phyloP scores from a whole-genome alignment of 2,888 invertebrate genomes.

The Acanthacorydalis orientalis region DNA sequence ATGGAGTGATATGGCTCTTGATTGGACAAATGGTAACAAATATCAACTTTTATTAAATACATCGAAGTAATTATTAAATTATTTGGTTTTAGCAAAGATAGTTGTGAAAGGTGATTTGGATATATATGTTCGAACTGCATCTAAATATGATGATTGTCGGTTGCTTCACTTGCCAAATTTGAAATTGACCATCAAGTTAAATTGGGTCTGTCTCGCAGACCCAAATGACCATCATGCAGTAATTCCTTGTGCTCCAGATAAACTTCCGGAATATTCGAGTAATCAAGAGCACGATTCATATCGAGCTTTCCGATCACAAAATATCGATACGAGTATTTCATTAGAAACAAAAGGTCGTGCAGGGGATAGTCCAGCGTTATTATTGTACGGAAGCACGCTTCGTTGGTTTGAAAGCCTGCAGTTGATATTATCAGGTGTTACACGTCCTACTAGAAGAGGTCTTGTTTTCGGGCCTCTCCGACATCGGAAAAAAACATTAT shows the following conservation, averaged over 20 bases:
- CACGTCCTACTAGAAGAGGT: conserved; percentile 87
- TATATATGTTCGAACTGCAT: conserved; percentile 90
- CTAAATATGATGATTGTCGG: conserved; percentile 96
- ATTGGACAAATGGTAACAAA: conserved; percentile 78
- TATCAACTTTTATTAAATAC: not conserved
- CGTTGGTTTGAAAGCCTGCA: conserved; percentile 94
- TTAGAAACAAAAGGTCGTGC: conserved; percentile 52
- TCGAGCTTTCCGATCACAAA: conserved; percentile 81
- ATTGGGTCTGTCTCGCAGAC: conserved; percentile 86
- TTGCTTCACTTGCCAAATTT: conserved; percentile 82
- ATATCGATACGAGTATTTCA: conserved; percentile 59
- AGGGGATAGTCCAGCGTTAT: conserved; percentile 49
- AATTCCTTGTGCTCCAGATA: conserved; percentile 88
- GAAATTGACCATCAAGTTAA: conserved; percentile 63
- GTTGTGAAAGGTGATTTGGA: conserved; percentile 86
- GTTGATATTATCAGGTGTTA: conserved; percentile 78
- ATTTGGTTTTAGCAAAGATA: conserved; percentile 46
- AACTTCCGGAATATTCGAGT: conserved; percentile 91
- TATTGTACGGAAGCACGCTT: conserved; percentile 84
- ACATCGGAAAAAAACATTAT: conserved; percentile 72
- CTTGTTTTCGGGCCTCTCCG: conserved; percentile 69
- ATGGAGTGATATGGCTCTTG: conserved; percentile 84
- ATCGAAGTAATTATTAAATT: not conserved
- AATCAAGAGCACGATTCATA: conserved; percentile 94
- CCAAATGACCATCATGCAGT: conserved; percentile 92